Conservation (phyloP, 1,140 invertebrate genomes). For the Drosophila lacteicornis region DNA sequence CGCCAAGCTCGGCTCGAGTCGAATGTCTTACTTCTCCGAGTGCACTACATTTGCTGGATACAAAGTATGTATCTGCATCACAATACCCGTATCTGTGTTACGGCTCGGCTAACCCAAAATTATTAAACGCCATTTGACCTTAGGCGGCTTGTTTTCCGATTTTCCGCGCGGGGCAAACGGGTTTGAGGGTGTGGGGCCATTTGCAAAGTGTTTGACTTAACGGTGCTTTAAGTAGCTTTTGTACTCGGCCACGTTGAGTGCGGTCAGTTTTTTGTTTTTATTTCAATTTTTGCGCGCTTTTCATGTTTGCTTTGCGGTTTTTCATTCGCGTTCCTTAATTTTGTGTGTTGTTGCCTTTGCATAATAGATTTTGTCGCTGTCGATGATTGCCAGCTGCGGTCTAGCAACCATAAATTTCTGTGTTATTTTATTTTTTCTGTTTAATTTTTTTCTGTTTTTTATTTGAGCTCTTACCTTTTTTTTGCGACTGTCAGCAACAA, state of each 20-base stretch:
- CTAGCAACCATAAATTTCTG: slow-evolving; percentile 18
- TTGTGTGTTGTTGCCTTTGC: slow-evolving; percentile 31
- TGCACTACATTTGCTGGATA: slow-evolving; percentile 54
- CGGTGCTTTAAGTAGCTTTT: slow-evolving; percentile 67
- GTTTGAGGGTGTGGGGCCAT: slow-evolving; percentile 46
- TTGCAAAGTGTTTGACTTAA: slow-evolving; percentile 73
- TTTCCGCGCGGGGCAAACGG: neutral
- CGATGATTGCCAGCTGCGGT: slow-evolving; percentile 53
- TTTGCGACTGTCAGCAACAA: slow-evolving; percentile 46
- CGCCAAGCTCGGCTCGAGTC: slow-evolving; percentile 59
- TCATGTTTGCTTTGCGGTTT: slow-evolving; percentile 51
- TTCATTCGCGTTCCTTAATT: slow-evolving; percentile 48
- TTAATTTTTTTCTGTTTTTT: slow-evolving; percentile 5
- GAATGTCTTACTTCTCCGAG: slow-evolving; percentile 70
- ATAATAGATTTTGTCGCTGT: slow-evolving; percentile 53
- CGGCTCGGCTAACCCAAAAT: slow-evolving; percentile 66
- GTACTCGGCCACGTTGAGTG: slow-evolving; percentile 46
- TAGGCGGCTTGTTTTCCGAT: slow-evolving; percentile 55
- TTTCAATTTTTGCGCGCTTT: slow-evolving; percentile 45
- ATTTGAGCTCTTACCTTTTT: slow-evolving; percentile 13
- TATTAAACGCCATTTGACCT: slow-evolving; percentile 83
- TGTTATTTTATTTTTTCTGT: slow-evolving; percentile 18
- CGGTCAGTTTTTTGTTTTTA: slow-evolving; percentile 56
- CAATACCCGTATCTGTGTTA: slow-evolving; percentile 32
- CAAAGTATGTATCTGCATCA: slow-evolving; percentile 53